A percentile compares a stretch with the other conserved stretches of the same genome.
phyloP scores from a whole-genome alignment of 1,140 invertebrate genomes.

The Rhopalosiphum padi region DNA sequence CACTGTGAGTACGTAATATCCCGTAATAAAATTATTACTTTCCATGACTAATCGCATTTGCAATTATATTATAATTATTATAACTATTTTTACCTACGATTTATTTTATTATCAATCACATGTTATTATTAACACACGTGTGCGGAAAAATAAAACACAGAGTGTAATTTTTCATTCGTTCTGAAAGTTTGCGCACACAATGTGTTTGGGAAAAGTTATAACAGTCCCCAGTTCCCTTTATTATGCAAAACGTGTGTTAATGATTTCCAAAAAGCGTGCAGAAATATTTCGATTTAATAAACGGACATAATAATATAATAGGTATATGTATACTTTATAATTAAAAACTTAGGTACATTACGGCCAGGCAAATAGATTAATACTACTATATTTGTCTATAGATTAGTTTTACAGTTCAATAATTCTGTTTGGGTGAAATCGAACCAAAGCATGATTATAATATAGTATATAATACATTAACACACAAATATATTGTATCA shows the following conservation, averaged over 20 bases:
- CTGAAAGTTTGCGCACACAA: not conserved
- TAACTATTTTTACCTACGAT: not conserved
- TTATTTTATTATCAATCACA: not conserved
- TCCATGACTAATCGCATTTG: not conserved
- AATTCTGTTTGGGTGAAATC: slow-evolving; percentile 11
- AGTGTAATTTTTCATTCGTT: not conserved
- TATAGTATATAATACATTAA: not conserved
- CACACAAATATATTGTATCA: not conserved
- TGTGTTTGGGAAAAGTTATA: not conserved
- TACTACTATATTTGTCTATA: not conserved
- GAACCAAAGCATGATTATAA: not conserved
- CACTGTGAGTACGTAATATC: not conserved
- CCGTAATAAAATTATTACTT: not conserved
- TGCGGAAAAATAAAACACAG: not conserved
- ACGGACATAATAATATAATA: not conserved
- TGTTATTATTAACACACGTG: not conserved
- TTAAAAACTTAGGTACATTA: too few species aligned
- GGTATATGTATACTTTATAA: too few species aligned
- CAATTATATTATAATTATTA: not conserved
- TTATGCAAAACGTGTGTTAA: not conserved
- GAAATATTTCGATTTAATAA: not conserved
- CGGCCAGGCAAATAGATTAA: not conserved
- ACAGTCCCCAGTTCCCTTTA: not conserved
- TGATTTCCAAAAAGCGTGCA: not conserved
- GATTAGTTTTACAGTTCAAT: slow-evolving; percentile 27